Percentiles rank a stretch among this genome's conserved stretches.
Conservation (phyloP, 2,888 invertebrate genomes). For the Tanypteryx hageni region DNA sequence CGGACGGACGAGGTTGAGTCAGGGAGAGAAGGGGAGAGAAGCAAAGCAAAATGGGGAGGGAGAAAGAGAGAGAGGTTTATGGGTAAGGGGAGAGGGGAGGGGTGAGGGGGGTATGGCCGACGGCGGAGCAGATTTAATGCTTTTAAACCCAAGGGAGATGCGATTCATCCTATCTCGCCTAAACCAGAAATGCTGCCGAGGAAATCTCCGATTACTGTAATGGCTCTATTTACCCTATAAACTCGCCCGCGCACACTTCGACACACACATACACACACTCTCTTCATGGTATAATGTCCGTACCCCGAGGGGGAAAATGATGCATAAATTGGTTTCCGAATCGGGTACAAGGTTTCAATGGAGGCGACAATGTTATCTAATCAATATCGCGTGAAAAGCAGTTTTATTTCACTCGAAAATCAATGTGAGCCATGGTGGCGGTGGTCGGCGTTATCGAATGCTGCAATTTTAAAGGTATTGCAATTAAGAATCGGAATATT, state of each 20-base stretch:
- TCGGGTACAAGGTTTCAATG: conserved; percentile 20
- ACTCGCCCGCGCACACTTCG: neutral
- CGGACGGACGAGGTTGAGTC: neutral
- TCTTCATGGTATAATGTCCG: neutral
- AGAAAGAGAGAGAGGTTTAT: neutral
- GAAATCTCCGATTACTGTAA: neutral
- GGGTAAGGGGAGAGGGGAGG: neutral
- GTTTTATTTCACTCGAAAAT: neutral
- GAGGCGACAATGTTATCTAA: neutral
- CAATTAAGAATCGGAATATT: too few relatives aligned
- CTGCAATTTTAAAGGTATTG: too few relatives aligned
- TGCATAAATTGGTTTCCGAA: conserved; percentile 20
- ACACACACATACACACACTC: too few relatives aligned
- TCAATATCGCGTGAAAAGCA: neutral
- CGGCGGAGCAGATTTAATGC: conserved; percentile 49
- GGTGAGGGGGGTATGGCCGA: neutral
- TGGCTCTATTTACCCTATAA: conserved; percentile 45
- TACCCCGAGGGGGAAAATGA: conserved; percentile 3
- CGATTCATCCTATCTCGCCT: conserved; percentile 50
- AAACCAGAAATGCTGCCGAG: conserved; percentile 15
- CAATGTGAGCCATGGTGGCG: too few relatives aligned
- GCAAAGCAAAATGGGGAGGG: neutral
- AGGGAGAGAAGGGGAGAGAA: neutral
- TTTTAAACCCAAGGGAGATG: conserved; percentile 43
- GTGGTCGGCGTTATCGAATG: too few relatives aligned